Evolutionary conservation across 2,113 vertebrate species (phyloP).

Genomic region (Amia ocellicauda): DNA sequence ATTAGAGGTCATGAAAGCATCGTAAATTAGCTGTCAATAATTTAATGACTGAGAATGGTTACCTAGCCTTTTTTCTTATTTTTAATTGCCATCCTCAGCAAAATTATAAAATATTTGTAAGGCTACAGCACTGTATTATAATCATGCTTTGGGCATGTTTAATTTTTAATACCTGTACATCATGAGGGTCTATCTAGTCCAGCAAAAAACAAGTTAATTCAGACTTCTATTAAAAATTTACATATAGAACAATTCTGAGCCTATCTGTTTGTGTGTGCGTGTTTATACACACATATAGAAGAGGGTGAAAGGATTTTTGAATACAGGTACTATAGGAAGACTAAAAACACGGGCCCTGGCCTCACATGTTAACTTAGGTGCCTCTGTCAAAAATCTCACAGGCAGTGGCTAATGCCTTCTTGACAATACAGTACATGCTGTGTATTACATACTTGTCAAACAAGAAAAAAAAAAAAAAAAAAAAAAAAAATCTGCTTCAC

Average conservation of each 20-base stretch:
- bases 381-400: constrained; percentile 23
- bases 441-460: constrained; percentile 14
- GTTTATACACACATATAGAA: not conserved
- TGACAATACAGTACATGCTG: constrained; percentile 21
- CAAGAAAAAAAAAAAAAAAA: constrained; percentile 6
- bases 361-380: constrained; percentile 25
- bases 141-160: constrained; percentile 38
- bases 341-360: not conserved
- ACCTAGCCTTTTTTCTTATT: constrained; percentile 17
- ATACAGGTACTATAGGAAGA: constrained; percentile 11
- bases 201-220: constrained; percentile 38
- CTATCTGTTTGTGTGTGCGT: no score
- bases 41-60: constrained; percentile 25
- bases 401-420: constrained; percentile 32
- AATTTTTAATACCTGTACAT: constrained; percentile 43
- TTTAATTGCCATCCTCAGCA: constrained; percentile 24
- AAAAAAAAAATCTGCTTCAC: not conserved
- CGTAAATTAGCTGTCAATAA: constrained; percentile 33
- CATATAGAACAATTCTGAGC: constrained; percentile 18
- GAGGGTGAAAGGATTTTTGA: not conserved
- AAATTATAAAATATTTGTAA: constrained; percentile 45
- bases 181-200: constrained; percentile 35
- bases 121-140: constrained; percentile 35
- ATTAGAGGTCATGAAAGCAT: constrained; percentile 26
- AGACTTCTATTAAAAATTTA: constrained; percentile 35